Conservation (phyloP, 2,113 vertebrate genomes). For the Lepus europaeus region DNA sequence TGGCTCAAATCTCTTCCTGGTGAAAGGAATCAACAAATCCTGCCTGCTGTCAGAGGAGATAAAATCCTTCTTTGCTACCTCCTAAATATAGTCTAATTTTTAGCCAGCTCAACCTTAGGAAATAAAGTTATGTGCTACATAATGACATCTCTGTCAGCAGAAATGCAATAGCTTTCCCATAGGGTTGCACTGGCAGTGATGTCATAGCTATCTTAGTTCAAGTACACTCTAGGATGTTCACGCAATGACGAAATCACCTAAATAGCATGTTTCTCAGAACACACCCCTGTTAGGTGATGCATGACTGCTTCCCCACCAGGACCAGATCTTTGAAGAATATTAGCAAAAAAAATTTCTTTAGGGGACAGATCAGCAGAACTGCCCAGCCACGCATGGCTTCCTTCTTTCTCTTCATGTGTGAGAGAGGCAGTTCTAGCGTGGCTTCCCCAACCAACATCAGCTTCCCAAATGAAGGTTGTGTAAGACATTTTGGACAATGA, state of each 20-base stretch:
- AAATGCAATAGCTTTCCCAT: too few relatives aligned
- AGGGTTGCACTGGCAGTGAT: too few relatives aligned
- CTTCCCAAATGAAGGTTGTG: neutral
- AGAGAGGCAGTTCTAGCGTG: neutral
- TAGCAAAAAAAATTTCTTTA: neutral
- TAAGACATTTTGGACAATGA: neutral
- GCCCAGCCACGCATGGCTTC: neutral
- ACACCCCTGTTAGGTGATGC: too few relatives aligned
- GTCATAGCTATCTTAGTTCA: too few relatives aligned
- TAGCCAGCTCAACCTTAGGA: neutral
- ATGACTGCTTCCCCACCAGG: neutral
- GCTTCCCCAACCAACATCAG: neutral
- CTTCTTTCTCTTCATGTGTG: neutral
- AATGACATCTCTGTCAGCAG: too few relatives aligned
- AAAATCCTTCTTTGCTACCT: neutral
- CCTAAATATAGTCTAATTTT: neutral
- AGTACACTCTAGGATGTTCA: too few relatives aligned
- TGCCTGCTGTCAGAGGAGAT: neutral
- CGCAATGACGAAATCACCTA: too few relatives aligned
- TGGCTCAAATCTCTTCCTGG: neutral
- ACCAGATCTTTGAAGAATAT: neutral
- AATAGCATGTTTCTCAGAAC: too few relatives aligned
- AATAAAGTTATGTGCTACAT: neutral
- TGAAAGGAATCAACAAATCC: neutral
- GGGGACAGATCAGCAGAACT: neutral